Conservation (phyloP, 2,113 vertebrate species). For the Dasyprocta punctata region DNA sequence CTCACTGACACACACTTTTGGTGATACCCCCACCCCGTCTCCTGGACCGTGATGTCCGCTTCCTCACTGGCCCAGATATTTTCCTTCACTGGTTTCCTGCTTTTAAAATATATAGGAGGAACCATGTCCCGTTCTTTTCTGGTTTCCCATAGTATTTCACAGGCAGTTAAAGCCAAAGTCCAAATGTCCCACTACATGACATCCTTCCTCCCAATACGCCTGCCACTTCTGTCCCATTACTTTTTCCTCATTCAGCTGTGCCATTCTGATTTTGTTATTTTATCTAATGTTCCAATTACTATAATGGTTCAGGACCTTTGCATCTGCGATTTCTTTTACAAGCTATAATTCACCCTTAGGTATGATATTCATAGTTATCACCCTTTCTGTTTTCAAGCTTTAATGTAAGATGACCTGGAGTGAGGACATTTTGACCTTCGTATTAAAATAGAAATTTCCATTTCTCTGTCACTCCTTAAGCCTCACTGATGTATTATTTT, state of each 20-base stretch:
- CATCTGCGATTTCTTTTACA: background rate
- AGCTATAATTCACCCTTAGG: background rate
- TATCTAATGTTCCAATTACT: too few species aligned
- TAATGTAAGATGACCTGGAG: background rate
- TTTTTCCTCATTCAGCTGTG: background rate
- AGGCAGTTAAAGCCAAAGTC: background rate
- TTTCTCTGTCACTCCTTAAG: background rate
- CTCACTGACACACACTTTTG: background rate
- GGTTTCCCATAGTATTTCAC: fast-evolving
- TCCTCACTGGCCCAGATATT: background rate
- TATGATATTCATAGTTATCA: background rate
- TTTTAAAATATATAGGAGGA: background rate
- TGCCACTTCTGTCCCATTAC: too few species aligned
- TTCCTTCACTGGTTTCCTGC: background rate
- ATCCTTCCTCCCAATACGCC: fast-evolving
- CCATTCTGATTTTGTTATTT: background rate
- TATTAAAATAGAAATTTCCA: background rate
- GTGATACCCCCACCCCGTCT: background rate
- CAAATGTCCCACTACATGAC: fast-evolving
- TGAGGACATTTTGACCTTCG: background rate
- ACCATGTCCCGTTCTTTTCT: too few species aligned
- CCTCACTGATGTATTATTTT: background rate
- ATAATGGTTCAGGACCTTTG: background rate
- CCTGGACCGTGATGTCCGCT: fast-evolving
- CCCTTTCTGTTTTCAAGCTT: background rate